Conservation (phyloP, 1,140 invertebrate species). For the Pseudomyrmex pallidus region DNA sequence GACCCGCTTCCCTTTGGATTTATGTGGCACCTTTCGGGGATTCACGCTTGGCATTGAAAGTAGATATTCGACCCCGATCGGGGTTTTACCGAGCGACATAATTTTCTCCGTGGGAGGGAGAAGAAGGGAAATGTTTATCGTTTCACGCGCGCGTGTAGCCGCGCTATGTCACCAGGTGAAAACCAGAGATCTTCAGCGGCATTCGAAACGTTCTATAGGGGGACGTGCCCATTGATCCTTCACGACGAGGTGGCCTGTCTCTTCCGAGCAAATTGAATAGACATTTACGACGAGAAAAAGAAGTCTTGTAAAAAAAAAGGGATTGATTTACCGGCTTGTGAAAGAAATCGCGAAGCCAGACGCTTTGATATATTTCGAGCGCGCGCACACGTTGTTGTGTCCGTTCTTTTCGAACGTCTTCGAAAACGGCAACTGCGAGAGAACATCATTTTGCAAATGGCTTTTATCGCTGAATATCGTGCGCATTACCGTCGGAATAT, state of each 20-base stretch:
- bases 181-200: not conserved
- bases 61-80: constrained; percentile 7
- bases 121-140: not conserved
- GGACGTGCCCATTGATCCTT: not conserved
- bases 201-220: not conserved
- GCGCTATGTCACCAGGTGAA: not conserved
- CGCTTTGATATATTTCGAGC: not conserved
- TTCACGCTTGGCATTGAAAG: constrained; percentile 49
- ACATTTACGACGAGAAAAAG: not conserved
- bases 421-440: too few species aligned
- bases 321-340: not conserved
- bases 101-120: not conserved
- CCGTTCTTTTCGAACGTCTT: too few species aligned
- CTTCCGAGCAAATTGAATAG: not conserved
- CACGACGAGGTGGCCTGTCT: not conserved
- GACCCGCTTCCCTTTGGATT: not conserved
- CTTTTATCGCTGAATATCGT: constrained; percentile 41
- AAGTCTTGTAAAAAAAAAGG: too few species aligned
- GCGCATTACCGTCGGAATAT: not conserved
- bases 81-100: constrained; percentile 31
- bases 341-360: too few species aligned
- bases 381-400: not conserved
- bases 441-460: constrained; percentile 41
- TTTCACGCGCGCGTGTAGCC: constrained; percentile 3
- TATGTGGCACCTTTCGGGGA: constrained; percentile 42